Base-by-base conservation (phyloP, 2,113 vertebrate species). In the Ctenomys sociabilis region DNA sequence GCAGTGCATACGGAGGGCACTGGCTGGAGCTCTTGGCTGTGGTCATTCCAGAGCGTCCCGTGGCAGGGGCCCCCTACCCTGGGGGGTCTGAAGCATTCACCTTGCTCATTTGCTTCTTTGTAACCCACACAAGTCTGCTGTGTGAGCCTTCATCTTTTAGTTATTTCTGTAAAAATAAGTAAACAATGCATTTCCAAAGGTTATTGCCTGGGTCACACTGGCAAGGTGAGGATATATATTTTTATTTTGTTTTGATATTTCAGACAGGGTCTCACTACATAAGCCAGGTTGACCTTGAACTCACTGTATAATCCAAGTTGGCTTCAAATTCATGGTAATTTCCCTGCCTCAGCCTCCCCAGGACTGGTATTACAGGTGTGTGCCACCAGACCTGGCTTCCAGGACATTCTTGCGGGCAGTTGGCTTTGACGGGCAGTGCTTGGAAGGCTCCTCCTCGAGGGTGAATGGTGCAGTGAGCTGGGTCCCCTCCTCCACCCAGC, bases 151-250 rank as follows among this genome's bases (percentile, higher is more conserved):
- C 0, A 17, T 64, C 49, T 72, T 57, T 32, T 45, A 78, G 43
- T 49, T 49, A 30, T 1, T 0, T 52, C 77, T 45, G 57, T 77
- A 5, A 43, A 81, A 75, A 40, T 0, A 30, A 64, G 49, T 7
- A 3, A 26, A 21, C 17, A 7, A 59, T 17, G 22, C 26, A 12
- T 8, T 40, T n/a, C 80, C 26, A 32, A 72, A 1, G 0, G 1
- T 11, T 26, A 19, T 1, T 8, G 12, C 14, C n/a, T 2, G 52
- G 49, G 19, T 40, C 54, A 49, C 0, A 0, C 9, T 10, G 17
- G 43, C 59, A 63, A 3, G 0, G 0, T 0, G 30, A 7, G 30
- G 16, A 5, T 3, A 13, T 4, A 12, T 2, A 2, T 35, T 32
- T 57, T 32, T 43, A 26, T 77, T 78, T 49, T 14, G 43, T 49